Evolutionary conservation across 2,797 vertebrate species (phyloP).

Genomic region (Caiman crocodilus): DNA sequence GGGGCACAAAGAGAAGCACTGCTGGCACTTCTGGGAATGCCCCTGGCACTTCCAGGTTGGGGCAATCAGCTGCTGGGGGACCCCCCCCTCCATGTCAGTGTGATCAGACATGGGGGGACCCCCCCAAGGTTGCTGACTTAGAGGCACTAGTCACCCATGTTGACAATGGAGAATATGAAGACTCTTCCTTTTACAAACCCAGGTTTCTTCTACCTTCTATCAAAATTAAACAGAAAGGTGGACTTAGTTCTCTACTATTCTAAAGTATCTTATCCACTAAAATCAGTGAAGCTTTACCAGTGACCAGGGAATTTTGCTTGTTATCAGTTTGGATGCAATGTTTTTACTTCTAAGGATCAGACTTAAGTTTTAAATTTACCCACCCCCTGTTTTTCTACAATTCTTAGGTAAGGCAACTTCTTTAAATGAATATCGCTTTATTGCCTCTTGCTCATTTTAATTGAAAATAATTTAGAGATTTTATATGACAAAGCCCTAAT

Average conservation of each 20-base stretch:
- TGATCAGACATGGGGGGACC: too few relatives aligned
- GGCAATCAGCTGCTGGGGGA: too few relatives aligned
- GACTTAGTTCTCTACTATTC: background rate
- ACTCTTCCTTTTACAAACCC: background rate
- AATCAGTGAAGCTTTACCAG: conserved; percentile 50
- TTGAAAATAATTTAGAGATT: background rate
- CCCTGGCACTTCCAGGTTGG: too few relatives aligned
- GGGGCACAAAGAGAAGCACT: too few relatives aligned
- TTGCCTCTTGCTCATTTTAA: background rate
- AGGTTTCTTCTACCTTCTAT: background rate
- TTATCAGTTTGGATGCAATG: conserved; percentile 51
- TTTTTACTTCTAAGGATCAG: conserved; percentile 9
- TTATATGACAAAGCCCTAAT: background rate
- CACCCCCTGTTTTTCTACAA: conserved; percentile 20
- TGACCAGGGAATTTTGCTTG: conserved; percentile 24
- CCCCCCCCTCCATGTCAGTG: too few relatives aligned
- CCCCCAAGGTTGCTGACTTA: too few relatives aligned
- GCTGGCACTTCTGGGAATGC: too few relatives aligned
- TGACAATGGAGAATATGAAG: background rate
- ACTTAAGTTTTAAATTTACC: conserved; percentile 10
- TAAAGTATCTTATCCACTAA: background rate
- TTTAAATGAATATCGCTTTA: background rate
- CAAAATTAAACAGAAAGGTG: background rate
- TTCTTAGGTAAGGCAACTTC: background rate
- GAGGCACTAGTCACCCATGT: too few relatives aligned